A percentile compares a stretch with the other conserved stretches of the same genome.
Evolutionary conservation across 2,113 vertebrate genomes (phyloP).

Genomic region (Heptranchias perlo): DNA sequence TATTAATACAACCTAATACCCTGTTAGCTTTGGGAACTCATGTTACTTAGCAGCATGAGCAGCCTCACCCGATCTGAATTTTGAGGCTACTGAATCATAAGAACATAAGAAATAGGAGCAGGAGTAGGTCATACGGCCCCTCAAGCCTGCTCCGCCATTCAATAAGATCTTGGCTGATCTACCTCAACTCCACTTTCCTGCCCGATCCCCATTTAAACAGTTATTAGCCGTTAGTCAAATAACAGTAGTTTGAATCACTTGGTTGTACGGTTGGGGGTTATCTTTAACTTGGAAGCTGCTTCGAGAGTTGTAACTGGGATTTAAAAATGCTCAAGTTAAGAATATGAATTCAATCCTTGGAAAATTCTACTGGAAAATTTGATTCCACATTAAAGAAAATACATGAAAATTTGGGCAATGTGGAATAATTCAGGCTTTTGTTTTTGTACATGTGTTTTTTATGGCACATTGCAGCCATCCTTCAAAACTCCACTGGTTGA

Average conservation of each 20-base stretch:
- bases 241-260: neutral
- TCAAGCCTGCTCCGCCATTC: no score
- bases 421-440: neutral
- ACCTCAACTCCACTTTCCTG: no score
- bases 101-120: no score
- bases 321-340: neutral
- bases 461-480: constrained; percentile 62
- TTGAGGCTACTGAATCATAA: neutral
- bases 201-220: no score
- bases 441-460: constrained; percentile 41
- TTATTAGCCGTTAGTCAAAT: neutral
- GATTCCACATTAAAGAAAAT: neutral
- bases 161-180: no score
- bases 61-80: neutral
- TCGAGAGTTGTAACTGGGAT: neutral
- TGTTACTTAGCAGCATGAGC: neutral
- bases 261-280: neutral
- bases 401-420: neutral
- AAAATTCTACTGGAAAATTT: neutral
- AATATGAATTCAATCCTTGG: neutral
- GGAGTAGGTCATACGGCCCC: no score
- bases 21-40: neutral
- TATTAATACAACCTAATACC: neutral
- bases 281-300: neutral
- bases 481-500: constrained; percentile 85